phyloP scores from a whole-genome alignment of 2,888 invertebrate genomes.

The Latheticus oryzae region DNA sequence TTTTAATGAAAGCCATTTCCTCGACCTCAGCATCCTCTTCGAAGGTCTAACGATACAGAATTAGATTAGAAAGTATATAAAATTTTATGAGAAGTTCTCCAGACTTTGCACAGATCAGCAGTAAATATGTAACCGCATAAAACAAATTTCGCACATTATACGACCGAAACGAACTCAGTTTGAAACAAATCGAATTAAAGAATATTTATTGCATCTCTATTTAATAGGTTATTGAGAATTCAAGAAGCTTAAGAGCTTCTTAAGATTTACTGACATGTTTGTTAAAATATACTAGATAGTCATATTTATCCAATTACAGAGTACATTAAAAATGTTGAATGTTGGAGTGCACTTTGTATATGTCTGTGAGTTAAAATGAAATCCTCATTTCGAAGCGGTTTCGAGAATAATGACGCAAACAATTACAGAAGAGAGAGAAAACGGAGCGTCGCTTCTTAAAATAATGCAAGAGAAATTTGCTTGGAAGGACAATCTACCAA shows the following conservation, averaged over 20 bases:
- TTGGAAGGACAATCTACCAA: slow-evolving; percentile 35
- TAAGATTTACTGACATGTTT: too few species aligned
- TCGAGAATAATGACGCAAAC: slow-evolving; percentile 34
- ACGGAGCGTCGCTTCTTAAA: slow-evolving; percentile 31
- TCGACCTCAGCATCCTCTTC: not conserved
- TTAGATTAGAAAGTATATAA: slow-evolving; percentile 51
- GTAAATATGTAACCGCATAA: slow-evolving; percentile 24
- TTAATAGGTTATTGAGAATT: slow-evolving; percentile 7
- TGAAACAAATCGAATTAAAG: slow-evolving; percentile 13
- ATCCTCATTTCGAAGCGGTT: slow-evolving; percentile 32
- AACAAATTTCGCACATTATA: slow-evolving; percentile 20
- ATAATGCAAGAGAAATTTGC: slow-evolving; percentile 39
- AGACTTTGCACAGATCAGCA: slow-evolving; percentile 41
- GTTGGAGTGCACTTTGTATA: slow-evolving; percentile 28
- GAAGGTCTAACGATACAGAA: slow-evolving; percentile 42
- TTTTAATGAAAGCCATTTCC: slow-evolving; percentile 39
- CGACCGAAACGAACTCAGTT: not conserved
- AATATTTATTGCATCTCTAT: slow-evolving; percentile 11
- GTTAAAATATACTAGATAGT: too few species aligned
- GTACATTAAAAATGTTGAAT: slow-evolving; percentile 25
- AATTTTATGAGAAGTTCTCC: slow-evolving; percentile 52
- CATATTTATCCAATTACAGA: slow-evolving; percentile 26
- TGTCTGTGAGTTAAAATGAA: slow-evolving; percentile 31
- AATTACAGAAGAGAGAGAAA: slow-evolving; percentile 28
- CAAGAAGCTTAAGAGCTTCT: too few species aligned